Percentiles rank a stretch among this genome's conserved stretches.
Conservation (phyloP, 2,888 invertebrate species). For the Pterostichus niger region DNA sequence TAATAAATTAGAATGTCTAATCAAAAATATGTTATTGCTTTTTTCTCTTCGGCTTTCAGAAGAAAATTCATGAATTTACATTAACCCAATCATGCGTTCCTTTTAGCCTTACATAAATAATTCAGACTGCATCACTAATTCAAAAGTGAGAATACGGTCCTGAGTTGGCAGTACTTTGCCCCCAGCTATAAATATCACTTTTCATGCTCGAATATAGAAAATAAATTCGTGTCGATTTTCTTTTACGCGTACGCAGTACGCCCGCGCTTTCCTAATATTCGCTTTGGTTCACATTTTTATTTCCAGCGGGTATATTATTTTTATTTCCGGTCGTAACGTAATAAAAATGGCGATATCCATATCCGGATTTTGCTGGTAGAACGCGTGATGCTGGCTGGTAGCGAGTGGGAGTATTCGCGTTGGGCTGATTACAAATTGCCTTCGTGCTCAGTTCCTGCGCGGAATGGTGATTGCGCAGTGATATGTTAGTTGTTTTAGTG, state of each 20-base stretch:
- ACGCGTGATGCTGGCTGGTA: neutral
- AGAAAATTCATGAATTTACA: slow-evolving; percentile 38
- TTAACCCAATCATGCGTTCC: slow-evolving; percentile 39
- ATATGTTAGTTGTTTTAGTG: slow-evolving; percentile 8
- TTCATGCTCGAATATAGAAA: slow-evolving; percentile 64
- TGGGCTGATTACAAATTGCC: slow-evolving; percentile 49
- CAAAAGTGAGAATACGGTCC: slow-evolving; percentile 29
- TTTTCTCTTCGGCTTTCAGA: neutral
- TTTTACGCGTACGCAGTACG: slow-evolving; percentile 16
- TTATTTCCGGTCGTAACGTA: slow-evolving; percentile 62
- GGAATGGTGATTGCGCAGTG: neutral
- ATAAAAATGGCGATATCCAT: slow-evolving; percentile 62
- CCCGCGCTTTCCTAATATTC: slow-evolving; percentile 25
- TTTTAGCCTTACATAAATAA: slow-evolving; percentile 45
- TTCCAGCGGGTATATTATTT: slow-evolving; percentile 61
- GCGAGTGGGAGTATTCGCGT: neutral
- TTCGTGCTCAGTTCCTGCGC: slow-evolving; percentile 29
- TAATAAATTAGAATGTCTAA: slow-evolving; percentile 26
- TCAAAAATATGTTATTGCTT: slow-evolving; percentile 4
- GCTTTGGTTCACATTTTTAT: slow-evolving; percentile 58
- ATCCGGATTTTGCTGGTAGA: slow-evolving; percentile 49
- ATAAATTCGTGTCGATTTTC: slow-evolving; percentile 60
- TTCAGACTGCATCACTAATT: slow-evolving; percentile 49
- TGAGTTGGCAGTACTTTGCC: neutral
- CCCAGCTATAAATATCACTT: slow-evolving; percentile 63